Conservation (phyloP, 2,113 vertebrate genomes). For the Collichthys lucidus region DNA sequence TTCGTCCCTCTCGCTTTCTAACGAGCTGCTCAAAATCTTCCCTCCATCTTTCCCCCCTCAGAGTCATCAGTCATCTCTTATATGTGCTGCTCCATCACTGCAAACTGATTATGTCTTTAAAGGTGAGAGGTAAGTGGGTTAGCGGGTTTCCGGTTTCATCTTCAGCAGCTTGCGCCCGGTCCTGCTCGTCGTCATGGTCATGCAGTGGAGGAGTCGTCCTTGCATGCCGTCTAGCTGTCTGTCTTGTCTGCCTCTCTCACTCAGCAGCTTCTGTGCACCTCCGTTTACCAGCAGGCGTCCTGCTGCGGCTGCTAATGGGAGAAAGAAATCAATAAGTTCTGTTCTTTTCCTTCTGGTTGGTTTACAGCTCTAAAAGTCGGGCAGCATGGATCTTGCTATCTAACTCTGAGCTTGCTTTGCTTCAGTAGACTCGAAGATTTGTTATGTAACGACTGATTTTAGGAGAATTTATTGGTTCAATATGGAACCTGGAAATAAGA, state of each 20-base stretch:
- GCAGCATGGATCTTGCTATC: background rate
- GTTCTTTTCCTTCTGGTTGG: background rate
- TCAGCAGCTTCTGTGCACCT: slow-evolving; percentile 1
- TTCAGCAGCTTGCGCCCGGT: background rate
- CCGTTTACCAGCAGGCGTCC: background rate
- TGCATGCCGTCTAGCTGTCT: background rate
- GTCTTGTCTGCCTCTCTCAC: background rate
- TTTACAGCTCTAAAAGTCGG: background rate
- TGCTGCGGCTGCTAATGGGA: background rate
- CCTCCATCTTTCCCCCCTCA: background rate
- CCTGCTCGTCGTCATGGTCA: background rate
- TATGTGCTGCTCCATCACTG: slow-evolving; percentile 1
- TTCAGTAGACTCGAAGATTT: too few relatives aligned
- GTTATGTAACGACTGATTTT: too few relatives aligned
- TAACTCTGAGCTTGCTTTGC: background rate
- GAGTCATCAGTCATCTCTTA: slow-evolving; percentile 5
- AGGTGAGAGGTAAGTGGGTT: slow-evolving; percentile 41
- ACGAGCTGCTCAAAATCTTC: slow-evolving; percentile 24
- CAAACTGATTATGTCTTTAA: background rate
- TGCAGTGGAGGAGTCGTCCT: background rate
- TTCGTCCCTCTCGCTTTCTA: slow-evolving; percentile 16
- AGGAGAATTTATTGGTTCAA: too few relatives aligned
- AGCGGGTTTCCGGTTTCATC: background rate
- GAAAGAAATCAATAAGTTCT: slow-evolving; percentile 3
- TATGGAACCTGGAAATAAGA: too few relatives aligned